Conservation (phyloP, 2,113 vertebrate genomes). For the Panthera leo region DNA sequence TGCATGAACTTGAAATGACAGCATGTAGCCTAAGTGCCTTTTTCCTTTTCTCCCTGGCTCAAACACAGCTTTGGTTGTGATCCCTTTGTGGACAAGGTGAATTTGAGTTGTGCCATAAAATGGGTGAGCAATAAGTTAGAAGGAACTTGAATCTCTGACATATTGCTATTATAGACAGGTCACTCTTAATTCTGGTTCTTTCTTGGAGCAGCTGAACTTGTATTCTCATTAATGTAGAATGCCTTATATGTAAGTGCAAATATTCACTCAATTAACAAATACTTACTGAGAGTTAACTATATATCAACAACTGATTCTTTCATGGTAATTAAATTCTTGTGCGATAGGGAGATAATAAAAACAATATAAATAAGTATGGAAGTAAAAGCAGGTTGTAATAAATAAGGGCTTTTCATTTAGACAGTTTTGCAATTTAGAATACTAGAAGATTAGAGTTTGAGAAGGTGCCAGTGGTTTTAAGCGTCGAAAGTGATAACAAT, state of each 20-base stretch:
- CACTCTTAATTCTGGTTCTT: not conserved
- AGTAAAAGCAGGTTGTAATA: not conserved
- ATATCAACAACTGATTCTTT: not conserved
- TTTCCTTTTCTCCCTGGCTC: not conserved
- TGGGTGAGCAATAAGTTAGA: not conserved
- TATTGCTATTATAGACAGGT: not conserved
- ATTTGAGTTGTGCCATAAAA: not conserved
- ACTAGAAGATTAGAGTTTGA: not conserved
- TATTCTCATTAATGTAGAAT: not conserved
- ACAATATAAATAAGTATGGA: not conserved
- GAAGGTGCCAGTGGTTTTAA: not conserved
- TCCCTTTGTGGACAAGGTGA: not conserved
- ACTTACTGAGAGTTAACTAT: not conserved
- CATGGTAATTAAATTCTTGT: not conserved
- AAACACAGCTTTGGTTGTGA: not conserved
- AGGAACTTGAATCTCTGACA: not conserved
- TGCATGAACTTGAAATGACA: not conserved
- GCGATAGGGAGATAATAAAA: not conserved
- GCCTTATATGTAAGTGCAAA: not conserved
- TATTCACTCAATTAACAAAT: not conserved
- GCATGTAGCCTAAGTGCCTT: not conserved
- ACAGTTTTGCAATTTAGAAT: not conserved
- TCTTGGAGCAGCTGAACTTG: not conserved
- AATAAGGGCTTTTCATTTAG: not conserved
- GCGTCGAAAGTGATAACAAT: not conserved